Evolutionary conservation across 2,888 invertebrate genomes (phyloP), one percentile per base, ranked within the genome.

Genomic region (Orthonevra nobilis): DNA sequence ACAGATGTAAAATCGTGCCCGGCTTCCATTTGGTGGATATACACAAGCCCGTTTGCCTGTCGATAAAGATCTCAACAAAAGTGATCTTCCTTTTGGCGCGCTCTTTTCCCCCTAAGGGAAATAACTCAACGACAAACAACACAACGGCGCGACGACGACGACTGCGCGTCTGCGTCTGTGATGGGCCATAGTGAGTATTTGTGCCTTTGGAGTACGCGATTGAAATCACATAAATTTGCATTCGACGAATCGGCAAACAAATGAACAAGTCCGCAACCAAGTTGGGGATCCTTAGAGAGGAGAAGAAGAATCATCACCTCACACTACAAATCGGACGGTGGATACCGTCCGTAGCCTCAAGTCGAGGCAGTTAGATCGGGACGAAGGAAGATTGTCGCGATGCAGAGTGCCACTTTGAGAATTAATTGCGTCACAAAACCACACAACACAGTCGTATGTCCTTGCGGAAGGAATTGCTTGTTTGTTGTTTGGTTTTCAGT

Each of bases 341-440:
- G 63, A n/a, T n/a, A n/a, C n/a, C n/a, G n/a, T n/a, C n/a, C n/a
- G n/a, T n/a, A n/a, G 58, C 75, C 63, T 64, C 77, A 50, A 63
- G 58, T 56, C 64, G 52, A 44, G 17, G 23, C 3, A 23, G 3
- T 5, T 23, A 5, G 23, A 36, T 32, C 20, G 7, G 36, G 42
- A 40, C 56, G 36, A 36, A 54, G 26, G 34, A 56, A 34, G 68
- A 66, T 56, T 32, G 54, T 68, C 66, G 48, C 60, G 44, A 73
- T 79, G 58, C 61, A 70, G n/a, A n/a, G 46, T 60, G 73, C 73
- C 79, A 79, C 68, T 73, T 79, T 72, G 66, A 73, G 73, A 73
- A 79, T 79, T 79, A 79, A 79, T 79, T 79, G 79, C 79, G 72
- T 79, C 79, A 79, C 79, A 79, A 79, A 70, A 58, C 70, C 77